Percentiles rank a stretch among this genome's conserved stretches.
Conservation (phyloP, 2,113 vertebrate genomes). For the Callithrix jacchus region DNA sequence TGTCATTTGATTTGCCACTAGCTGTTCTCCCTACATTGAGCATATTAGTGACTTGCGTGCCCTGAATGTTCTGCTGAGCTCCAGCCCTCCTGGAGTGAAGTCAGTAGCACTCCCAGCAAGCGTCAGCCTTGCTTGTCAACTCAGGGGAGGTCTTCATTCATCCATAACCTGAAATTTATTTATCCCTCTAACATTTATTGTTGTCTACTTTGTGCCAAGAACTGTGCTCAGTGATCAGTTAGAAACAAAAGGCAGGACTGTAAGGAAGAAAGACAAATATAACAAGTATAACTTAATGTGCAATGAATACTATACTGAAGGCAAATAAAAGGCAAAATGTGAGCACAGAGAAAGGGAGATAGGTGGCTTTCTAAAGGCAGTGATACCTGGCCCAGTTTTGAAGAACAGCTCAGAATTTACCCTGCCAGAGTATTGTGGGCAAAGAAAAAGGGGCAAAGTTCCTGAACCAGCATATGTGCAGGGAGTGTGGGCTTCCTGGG, state of each 20-base stretch:
- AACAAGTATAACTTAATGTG: neutral
- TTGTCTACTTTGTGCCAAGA: neutral
- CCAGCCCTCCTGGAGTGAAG: neutral
- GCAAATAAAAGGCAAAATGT: neutral
- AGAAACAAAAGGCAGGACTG: neutral
- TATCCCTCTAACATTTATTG: neutral
- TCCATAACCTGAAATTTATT: neutral
- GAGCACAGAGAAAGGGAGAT: neutral
- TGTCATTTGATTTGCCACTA: neutral
- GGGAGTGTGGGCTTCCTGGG: neutral
- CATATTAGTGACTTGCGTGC: neutral
- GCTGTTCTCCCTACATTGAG: neutral
- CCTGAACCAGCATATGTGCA: accelerated
- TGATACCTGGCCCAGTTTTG: neutral
- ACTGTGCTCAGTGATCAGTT: neutral
- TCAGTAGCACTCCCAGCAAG: neutral
- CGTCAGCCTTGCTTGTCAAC: neutral
- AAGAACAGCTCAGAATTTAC: neutral
- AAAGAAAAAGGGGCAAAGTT: neutral
- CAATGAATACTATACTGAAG: neutral
- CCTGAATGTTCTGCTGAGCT: neutral
- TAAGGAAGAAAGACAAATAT: neutral
- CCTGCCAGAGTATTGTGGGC: neutral
- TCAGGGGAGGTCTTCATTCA: neutral
- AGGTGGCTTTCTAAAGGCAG: neutral